Base-by-base conservation (phyloP, 2,888 invertebrate genomes). In the Eumerus sabulonum region DNA sequence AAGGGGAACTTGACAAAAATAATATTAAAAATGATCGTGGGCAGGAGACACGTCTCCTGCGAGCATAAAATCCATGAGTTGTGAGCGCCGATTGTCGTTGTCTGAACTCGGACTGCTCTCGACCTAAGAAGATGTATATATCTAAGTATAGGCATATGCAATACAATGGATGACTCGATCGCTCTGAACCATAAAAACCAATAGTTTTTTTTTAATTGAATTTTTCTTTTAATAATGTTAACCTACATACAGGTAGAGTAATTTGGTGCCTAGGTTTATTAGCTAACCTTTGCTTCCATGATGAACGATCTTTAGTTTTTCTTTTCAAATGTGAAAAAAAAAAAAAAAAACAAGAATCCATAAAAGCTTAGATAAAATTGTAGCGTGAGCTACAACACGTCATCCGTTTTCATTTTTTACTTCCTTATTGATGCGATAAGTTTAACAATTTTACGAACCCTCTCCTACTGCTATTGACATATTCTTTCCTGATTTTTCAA, bases 1-100 rank as follows among this genome's bases (percentile, higher is more conserved):
- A 27, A 7, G 27, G 38, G 40, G 45, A 35, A 68, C 45, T 12
- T 36, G 27, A 54, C 11, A n/a, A n/a, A 40, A 40, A 40, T 40
- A 66, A 54, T 16, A n/a, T n/a, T n/a, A 56, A 66, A 48, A 56
- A 48, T 63, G 71, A 71, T 71, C 71, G 71, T 71, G 71, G 62
- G 62, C 71, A 71, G 62, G 62, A 63, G 56, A 56, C 62, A 56
- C 54, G 71, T 71, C 62, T 71, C 71, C 62, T 71, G 62, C 18
- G 44, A 56, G 62, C 71, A 62, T 56, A 63, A 62, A 71, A 71
- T 63, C 62, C 71, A 71, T 71, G 62, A 63, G 56, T 50, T 56
- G 53, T 62, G 54, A 27, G 27, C n/a, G n/a, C n/a, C n/a, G n/a
- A n/a, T 27, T 7, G 27, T 27, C 27, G 2, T 27, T 27, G 7